These are phyloP conservation scores for Tinea trinotella DNA, from an alignment of 2,888 invertebrate genomes.

Conservation along the genomic window DNA sequence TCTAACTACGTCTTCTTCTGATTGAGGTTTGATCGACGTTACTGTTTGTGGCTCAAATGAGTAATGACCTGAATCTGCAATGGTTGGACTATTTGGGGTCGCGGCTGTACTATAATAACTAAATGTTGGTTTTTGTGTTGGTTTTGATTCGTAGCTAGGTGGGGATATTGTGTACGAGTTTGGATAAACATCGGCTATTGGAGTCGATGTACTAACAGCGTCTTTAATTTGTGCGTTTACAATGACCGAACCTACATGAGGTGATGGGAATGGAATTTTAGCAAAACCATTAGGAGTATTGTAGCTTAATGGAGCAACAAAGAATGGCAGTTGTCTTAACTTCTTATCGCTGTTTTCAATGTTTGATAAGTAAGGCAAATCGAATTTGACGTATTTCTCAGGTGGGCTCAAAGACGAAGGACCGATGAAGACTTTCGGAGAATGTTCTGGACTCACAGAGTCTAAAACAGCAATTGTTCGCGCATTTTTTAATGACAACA, in stretches of 20 bases:
- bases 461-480: slow-evolving; percentile 85
- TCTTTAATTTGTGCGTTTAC: slow-evolving; percentile 72
- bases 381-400: slow-evolving; percentile 83
- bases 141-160: slow-evolving; percentile 30
- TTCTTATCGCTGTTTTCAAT: slow-evolving; percentile 80
- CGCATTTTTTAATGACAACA: slow-evolving; percentile 78
- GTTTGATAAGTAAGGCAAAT: slow-evolving; percentile 85
- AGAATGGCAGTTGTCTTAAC: slow-evolving; percentile 83
- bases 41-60: slow-evolving; percentile 59
- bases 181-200: slow-evolving; percentile 31
- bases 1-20: slow-evolving; percentile 30
- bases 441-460: slow-evolving; percentile 75
- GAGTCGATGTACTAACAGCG: slow-evolving; percentile 29
- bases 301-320: slow-evolving; percentile 88
- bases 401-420: slow-evolving; percentile 82
- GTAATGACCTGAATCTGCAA: slow-evolving; percentile 48
- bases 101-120: slow-evolving; percentile 60
- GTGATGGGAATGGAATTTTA: slow-evolving; percentile 88
- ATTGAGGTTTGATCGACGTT: slow-evolving; percentile 41
- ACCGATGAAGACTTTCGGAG: slow-evolving; percentile 86
- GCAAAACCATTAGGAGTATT: slow-evolving; percentile 87
- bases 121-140: slow-evolving; percentile 52
- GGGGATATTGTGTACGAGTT: slow-evolving; percentile 37
- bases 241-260: slow-evolving; percentile 89
- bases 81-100: slow-evolving; percentile 32